Base-by-base conservation (phyloP, 2,797 vertebrate species). In the Rhinella marina region DNA sequence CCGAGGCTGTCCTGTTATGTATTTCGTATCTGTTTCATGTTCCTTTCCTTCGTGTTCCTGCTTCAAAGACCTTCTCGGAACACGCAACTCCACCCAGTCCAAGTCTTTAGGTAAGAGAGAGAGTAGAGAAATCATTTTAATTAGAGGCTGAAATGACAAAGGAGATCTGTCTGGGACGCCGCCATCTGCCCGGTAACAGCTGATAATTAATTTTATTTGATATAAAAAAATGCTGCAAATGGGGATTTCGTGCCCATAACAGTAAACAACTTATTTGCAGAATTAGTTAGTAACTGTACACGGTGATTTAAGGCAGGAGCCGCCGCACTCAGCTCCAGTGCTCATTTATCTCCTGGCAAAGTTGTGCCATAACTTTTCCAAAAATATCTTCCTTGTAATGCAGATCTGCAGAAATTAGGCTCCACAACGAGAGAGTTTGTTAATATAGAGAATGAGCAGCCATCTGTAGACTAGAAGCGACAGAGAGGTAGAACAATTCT, bases 161-260 rank as follows among this genome's bases (percentile, higher is more conserved):
- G 62, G 62, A 32, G 73, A 48, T 50, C 59, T 75, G 84, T 79
- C 72, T 70, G 88, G 84, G 84, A 79, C 27, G 11, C 59, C 17
- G 57, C 84, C 88, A 83, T 89, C 88, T 89, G 88, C 88, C 88
- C 21, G 73, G 52, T 77, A 89, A 89, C 88, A 89, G 88, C 73
- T 86, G 84, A 89, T 86, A 86, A 89, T 89, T 89, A 82, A 86
- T 89, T 88, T 83, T 56, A 86, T 86, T 89, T 79, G 80, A 82
- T 83, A 77, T 8, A 52, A 75, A 81, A 85, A 66, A 86, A 77
- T n/a, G 59, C 27, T 41, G 29, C 70, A 75, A 85, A 85, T 85
- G 29, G 57, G 57, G 41, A 62, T 66, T 79, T 48, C 57, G 83
- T 77, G 78, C 78, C 59, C 68, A 59, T 66, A 10, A 57, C 41